These are phyloP conservation scores for Pseudomugil tenellus DNA, from an alignment of 2,797 vertebrate genomes.

Conservation along the genomic window DNA sequence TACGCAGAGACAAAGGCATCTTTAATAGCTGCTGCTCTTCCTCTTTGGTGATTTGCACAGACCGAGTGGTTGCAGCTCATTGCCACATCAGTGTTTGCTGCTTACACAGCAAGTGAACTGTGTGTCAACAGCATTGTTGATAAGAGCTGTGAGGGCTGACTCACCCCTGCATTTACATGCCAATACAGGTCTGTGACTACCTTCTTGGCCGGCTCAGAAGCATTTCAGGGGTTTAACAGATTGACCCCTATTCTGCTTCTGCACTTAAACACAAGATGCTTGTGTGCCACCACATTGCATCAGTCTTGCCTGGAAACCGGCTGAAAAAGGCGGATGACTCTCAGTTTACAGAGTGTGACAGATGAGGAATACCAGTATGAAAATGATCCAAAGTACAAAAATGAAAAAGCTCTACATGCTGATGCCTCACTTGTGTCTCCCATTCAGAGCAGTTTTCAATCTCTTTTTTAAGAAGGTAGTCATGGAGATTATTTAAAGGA, in stretches of 20 bases:
- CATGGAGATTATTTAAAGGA: neutral
- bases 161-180: neutral
- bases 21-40: neutral
- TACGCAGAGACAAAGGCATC: neutral
- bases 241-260: neutral
- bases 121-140: neutral
- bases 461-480: neutral
- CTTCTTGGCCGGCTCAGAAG: neutral
- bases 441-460: neutral
- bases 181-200: neutral
- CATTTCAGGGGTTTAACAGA: neutral
- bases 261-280: neutral
- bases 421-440: neutral
- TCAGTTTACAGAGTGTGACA: neutral
- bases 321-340: neutral
- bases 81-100: too few species aligned
- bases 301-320: neutral
- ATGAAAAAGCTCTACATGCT: neutral
- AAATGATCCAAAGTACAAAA: neutral
- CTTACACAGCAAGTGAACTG: too few species aligned
- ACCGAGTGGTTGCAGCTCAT: neutral
- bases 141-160: neutral
- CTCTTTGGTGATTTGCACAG: neutral
- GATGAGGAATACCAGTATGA: neutral
- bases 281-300: neutral